A percentile compares a stretch with the other conserved stretches of the same genome.
These are phyloP conservation scores for Eurytoma californica DNA, from an alignment of 2,888 invertebrate species.

Conservation along the genomic window DNA sequence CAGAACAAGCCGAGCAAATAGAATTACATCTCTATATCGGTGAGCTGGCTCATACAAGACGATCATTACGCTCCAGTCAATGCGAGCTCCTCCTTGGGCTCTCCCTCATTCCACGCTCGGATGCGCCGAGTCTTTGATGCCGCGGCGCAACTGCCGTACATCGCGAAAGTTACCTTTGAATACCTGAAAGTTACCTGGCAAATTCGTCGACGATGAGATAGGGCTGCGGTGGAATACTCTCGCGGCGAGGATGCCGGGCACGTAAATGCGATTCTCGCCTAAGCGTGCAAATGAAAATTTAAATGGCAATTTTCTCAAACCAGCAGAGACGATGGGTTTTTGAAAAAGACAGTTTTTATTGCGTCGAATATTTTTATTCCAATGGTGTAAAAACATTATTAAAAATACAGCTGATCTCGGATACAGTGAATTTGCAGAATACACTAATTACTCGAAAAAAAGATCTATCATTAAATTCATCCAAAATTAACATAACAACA, in stretches of 20 bases:
- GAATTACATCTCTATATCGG: background rate
- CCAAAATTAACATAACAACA: no score
- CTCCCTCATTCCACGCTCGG: background rate
- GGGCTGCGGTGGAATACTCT: background rate
- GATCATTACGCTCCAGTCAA: background rate
- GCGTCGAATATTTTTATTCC: no score
- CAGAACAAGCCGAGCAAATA: background rate
- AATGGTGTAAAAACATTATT: no score
- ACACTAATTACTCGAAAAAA: no score
- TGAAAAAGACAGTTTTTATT: no score
- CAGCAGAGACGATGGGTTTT: background rate
- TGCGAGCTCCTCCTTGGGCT: background rate
- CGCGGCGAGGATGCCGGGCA: background rate
- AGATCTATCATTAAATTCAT: no score
- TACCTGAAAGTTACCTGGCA: background rate
- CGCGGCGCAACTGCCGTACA: background rate
- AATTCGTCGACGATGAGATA: slow-evolving; percentile 32
- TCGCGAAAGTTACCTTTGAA: background rate
- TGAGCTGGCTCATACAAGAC: background rate
- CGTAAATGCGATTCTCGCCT: background rate
- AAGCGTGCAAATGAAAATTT: background rate
- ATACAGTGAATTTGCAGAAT: no score
- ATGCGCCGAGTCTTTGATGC: slow-evolving; percentile 4
- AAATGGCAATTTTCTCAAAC: background rate
- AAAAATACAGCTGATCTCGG: no score